These are phyloP conservation scores for Oreochromis niloticus DNA, from an alignment of 2,113 vertebrate genomes.

Conservation along the genomic window DNA sequence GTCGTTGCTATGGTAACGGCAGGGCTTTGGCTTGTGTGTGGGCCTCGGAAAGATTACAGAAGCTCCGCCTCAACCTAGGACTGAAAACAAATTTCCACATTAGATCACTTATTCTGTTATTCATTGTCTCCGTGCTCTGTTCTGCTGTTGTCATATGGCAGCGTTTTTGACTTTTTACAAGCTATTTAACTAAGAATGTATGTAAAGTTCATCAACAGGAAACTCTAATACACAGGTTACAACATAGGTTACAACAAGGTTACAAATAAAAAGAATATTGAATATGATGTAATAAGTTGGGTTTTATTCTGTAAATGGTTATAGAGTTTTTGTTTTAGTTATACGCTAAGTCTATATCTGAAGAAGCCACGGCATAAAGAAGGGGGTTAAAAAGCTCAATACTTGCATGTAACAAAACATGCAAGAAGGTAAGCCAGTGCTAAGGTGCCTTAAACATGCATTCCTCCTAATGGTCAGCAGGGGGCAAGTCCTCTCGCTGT, in stretches of 20 bases:
- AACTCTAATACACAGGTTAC: neutral
- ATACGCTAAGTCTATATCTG: neutral
- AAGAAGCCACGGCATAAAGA: neutral
- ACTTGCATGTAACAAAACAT: neutral
- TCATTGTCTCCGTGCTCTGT: neutral
- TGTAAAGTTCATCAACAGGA: neutral
- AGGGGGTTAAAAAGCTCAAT: neutral
- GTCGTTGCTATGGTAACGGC: slow-evolving; percentile 43
- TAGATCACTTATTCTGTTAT: neutral
- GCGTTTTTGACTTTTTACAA: neutral
- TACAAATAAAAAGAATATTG: neutral
- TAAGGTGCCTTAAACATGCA: neutral
- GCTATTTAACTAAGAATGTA: neutral
- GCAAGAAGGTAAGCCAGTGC: neutral
- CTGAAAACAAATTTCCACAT: neutral
- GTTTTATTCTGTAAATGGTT: neutral
- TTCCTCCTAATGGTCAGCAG: neutral
- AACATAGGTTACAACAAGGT: neutral
- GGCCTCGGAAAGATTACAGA: neutral
- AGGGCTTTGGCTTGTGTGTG: slow-evolving; percentile 25
- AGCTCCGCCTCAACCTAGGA: neutral
- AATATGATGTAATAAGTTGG: neutral
- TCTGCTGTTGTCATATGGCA: neutral
- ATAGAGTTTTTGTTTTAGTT: neutral
- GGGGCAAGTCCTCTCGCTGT: neutral